Base-by-base conservation (phyloP, 2,113 vertebrate genomes). In the Ctenodactylus gundi region DNA sequence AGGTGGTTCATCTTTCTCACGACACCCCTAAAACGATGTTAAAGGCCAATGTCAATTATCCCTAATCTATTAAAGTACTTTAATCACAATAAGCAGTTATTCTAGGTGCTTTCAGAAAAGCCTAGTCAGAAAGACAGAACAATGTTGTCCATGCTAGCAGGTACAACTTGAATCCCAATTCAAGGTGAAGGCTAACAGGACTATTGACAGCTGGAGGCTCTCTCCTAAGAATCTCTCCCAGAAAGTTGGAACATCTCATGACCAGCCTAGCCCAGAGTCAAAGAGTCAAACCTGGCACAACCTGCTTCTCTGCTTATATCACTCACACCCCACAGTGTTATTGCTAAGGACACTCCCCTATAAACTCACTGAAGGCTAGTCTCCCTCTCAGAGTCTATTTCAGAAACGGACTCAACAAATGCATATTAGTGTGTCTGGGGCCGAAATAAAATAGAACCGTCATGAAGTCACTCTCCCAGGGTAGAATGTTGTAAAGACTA, bases 361-460 rank as follows among this genome's bases (percentile, higher is more conserved):
- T 65, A 57, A 57, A 77, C 3, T 70, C 20, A 18, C 31, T 65
- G 12, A 21, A 81, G 46, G 49, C 15, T 75, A 29, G 62, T 91
- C 3, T 70, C 41, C 36, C 53, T 6, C 23, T 88, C 27, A 62
- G 12, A 86, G 29, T 65, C 84, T 93, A 31, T 83, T 88, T 82
- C 27, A 93, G 68, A 85, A 64, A 27, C 36, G 60, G n/a, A 78
- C 15, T 4, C 46, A 72, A 85, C 1, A 58, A 31, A 65, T 73
- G 34, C 12, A 60, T 29, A 25, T 51, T 55, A 67, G 31, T 77
- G 29, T 53, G 27, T 25, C 85, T 92, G 18, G 4, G 36, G 10
- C 60, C 55, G 88, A 88, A 94, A 29, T 6, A 88, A 94, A 88
- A 51, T 46, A 76, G 11, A 21, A 62, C 27, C 49, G 82, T 88